Percentiles rank a stretch among this genome's conserved stretches.
These are phyloP conservation scores for Campopleginae sp. DNA, from an alignment of 2,888 invertebrate species.

Conservation along the genomic window DNA sequence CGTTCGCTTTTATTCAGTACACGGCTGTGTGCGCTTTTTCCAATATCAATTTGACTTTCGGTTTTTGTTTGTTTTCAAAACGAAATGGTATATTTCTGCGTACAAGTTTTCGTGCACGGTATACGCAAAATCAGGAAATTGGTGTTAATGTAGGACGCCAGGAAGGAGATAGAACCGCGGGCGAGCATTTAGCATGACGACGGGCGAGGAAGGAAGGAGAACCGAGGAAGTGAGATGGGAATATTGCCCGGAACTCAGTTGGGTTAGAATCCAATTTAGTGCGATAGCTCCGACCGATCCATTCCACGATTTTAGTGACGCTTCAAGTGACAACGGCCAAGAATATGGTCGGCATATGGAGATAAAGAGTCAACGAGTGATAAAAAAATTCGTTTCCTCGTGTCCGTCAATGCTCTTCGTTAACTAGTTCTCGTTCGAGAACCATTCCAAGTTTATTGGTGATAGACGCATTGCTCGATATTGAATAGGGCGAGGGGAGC, in stretches of 20 bases:
- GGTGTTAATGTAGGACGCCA: not conserved
- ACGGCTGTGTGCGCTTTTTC: not conserved
- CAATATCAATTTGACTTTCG: too few relatives aligned
- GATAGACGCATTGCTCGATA: constrained; percentile 36
- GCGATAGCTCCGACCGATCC: constrained; percentile 59
- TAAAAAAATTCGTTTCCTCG: constrained; percentile 65
- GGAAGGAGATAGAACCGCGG: not conserved
- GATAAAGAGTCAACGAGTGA: constrained; percentile 3
- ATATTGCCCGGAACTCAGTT: constrained; percentile 60
- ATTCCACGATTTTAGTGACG: constrained; percentile 12
- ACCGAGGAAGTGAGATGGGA: not conserved
- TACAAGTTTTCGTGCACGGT: not conserved
- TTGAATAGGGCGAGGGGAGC: constrained; percentile 19
- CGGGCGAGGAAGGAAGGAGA: not conserved
- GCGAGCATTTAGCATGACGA: constrained; percentile 16
- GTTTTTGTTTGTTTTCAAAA: not conserved
- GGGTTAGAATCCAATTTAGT: constrained; percentile 69
- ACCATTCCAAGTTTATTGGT: constrained; percentile 42
- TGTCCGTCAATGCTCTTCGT: constrained; percentile 65
- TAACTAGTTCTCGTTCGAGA: constrained; percentile 56
- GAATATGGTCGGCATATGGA: not conserved
- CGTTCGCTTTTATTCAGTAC: constrained; percentile 14
- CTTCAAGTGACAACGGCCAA: constrained; percentile 6
- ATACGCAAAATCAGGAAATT: not conserved
- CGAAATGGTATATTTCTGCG: not conserved